These are phyloP conservation scores for Hirundo rustica DNA, from an alignment of 2,797 vertebrate genomes.

Conservation along the genomic window DNA sequence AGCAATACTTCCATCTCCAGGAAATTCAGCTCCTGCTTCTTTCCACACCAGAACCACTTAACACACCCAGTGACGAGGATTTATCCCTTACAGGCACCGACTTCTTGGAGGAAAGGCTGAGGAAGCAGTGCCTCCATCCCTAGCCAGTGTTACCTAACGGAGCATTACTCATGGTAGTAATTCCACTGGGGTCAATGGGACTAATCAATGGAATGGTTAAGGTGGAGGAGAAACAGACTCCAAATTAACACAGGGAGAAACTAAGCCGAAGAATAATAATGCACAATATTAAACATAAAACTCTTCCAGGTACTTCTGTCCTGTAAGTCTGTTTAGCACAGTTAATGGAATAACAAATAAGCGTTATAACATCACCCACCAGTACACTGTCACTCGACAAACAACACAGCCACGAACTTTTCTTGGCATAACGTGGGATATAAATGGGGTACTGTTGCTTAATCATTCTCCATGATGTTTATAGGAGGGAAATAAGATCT, in stretches of 20 bases:
- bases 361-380: neutral
- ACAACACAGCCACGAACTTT: neutral
- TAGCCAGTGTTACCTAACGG: neutral
- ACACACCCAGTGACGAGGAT: neutral
- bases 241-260: neutral
- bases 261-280: neutral
- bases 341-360: neutral
- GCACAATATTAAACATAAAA: neutral
- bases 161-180: neutral
- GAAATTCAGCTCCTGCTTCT: neutral
- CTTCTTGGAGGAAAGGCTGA: neutral
- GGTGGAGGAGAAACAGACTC: neutral
- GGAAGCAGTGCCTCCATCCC: neutral
- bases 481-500: slow-evolving; percentile 53
- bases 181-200: neutral
- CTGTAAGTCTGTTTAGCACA: neutral
- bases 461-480: slow-evolving; percentile 31
- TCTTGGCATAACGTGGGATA: neutral
- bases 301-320: neutral
- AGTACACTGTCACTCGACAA: neutral
- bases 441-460: slow-evolving; percentile 2
- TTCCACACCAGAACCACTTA: neutral
- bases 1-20: neutral
- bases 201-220: neutral
- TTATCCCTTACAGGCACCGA: neutral